Evolutionary conservation across 2,888 invertebrate genomes (phyloP).

Genomic region (Aspidiotus rigidus): DNA sequence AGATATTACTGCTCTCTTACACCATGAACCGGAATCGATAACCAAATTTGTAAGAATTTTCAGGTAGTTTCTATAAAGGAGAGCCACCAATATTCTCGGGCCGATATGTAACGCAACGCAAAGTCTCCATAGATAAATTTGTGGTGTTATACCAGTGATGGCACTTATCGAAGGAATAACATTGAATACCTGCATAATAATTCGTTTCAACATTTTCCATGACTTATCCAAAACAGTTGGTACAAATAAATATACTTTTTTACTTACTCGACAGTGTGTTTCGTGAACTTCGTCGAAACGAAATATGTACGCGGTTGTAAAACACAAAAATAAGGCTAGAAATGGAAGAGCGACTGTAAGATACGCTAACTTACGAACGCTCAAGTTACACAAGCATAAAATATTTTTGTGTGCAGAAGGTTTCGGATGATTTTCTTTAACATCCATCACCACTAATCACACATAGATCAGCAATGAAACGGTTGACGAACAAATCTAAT

Average conservation of each 20-base stretch:
- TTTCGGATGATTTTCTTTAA: conserved; percentile 6
- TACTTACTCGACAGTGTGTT: conserved; percentile 84
- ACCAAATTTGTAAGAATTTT: conserved; percentile 52
- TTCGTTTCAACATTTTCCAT: no score
- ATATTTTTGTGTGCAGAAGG: no score
- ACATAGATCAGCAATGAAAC: no score
- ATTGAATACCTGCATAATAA: conserved; percentile 68
- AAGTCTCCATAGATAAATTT: conserved; percentile 84
- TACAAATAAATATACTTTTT: neutral
- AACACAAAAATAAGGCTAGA: conserved; percentile 74
- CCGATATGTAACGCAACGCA: conserved; percentile 85
- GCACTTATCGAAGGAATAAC: conserved; percentile 92
- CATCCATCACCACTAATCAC: conserved; percentile 7
- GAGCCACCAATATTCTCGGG: conserved; percentile 79
- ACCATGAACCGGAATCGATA: conserved; percentile 28
- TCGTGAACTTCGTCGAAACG: conserved; percentile 89
- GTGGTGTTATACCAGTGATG: conserved; percentile 86
- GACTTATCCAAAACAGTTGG: neutral
- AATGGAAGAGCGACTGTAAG: conserved; percentile 77
- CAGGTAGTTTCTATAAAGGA: conserved; percentile 76
- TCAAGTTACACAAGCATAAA: conserved; percentile 42
- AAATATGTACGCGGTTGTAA: conserved; percentile 79
- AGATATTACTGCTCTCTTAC: conserved; percentile 44
- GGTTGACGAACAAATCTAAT: no score
- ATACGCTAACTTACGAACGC: conserved; percentile 70